Percentiles rank a stretch among this genome's conserved stretches.
Conservation (phyloP, 2,797 vertebrate species). For the Serranus cabrilla region DNA sequence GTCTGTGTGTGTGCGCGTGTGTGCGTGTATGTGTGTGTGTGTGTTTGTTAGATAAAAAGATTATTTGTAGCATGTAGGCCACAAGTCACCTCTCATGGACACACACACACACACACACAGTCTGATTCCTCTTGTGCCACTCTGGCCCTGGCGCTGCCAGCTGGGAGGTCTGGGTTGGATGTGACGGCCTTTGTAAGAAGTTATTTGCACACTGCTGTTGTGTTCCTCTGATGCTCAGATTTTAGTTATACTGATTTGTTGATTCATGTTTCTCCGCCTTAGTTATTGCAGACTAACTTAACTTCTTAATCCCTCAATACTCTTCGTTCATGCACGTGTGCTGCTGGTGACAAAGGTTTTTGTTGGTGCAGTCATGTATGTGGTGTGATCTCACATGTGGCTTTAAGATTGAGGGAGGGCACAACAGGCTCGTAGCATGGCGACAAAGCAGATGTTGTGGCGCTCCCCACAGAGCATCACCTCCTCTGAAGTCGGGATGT, state of each 20-base stretch:
- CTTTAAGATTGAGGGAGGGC: constrained; percentile 49
- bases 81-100: constrained; percentile 48
- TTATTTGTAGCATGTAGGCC: constrained; percentile 72
- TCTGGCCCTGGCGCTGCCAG: constrained; percentile 71
- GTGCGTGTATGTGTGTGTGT: constrained; percentile 25
- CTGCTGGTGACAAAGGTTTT: not conserved
- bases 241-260: constrained; percentile 4
- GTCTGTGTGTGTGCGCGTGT: constrained; percentile 31
- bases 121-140: constrained; percentile 59
- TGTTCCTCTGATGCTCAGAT: constrained; percentile 5
- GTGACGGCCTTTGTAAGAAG: constrained; percentile 63
- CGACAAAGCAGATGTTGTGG: constrained; percentile 48
- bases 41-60: constrained; percentile 59
- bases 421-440: constrained; percentile 33
- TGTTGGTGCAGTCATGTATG: not conserved
- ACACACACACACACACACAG: constrained; percentile 52
- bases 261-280: not conserved
- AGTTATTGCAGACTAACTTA: not conserved
- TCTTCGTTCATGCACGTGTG: not conserved
- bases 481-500: constrained; percentile 34
- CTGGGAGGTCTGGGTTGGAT: constrained; percentile 63
- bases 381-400: constrained; percentile 4
- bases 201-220: constrained; percentile 27
- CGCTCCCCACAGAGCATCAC: constrained; percentile 35
- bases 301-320: not conserved